Evolutionary conservation across 2,113 vertebrate genomes (phyloP).

Genomic region (Nematolebias whitei): DNA sequence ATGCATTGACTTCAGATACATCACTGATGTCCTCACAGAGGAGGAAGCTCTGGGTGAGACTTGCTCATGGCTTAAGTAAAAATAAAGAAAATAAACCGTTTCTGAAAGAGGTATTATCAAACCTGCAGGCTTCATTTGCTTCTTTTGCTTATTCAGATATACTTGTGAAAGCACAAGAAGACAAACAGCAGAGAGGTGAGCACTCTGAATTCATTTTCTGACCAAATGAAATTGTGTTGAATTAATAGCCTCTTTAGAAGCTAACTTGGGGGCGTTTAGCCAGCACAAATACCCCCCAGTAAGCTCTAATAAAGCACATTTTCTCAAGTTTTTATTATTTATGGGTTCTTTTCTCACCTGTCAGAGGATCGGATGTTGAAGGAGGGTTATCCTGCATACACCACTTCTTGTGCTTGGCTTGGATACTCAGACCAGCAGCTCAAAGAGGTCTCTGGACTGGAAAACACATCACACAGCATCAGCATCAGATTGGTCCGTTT

Average conservation of each 20-base stretch:
- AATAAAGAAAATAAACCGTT: background rate
- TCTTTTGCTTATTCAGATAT: conserved; percentile 71
- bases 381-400: conserved; percentile 81
- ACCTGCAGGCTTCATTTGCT: conserved; percentile 2
- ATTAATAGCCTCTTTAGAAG: conserved; percentile 32
- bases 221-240: conserved; percentile 15
- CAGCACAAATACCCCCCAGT: conserved; percentile 6
- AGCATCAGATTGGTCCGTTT: background rate
- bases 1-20: conserved; percentile 86
- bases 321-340: conserved; percentile 3
- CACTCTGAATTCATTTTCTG: conserved; percentile 23
- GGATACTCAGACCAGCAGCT: conserved; percentile 81
- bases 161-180: conserved; percentile 74
- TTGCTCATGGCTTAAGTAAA: background rate
- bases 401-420: conserved; percentile 82
- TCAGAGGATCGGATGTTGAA: conserved; percentile 81
- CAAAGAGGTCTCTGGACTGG: conserved; percentile 68
- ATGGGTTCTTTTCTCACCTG: conserved; percentile 31
- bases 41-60: conserved; percentile 81
- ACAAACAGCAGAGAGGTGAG: conserved; percentile 80
- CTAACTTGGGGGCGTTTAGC: conserved; percentile 31
- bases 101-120: background rate
- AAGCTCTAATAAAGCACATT: conserved; percentile 17
- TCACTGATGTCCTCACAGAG: conserved; percentile 82
- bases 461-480: background rate